Evolutionary conservation across 2,888 invertebrate species (phyloP).

Genomic region (Tipula vernalis): DNA sequence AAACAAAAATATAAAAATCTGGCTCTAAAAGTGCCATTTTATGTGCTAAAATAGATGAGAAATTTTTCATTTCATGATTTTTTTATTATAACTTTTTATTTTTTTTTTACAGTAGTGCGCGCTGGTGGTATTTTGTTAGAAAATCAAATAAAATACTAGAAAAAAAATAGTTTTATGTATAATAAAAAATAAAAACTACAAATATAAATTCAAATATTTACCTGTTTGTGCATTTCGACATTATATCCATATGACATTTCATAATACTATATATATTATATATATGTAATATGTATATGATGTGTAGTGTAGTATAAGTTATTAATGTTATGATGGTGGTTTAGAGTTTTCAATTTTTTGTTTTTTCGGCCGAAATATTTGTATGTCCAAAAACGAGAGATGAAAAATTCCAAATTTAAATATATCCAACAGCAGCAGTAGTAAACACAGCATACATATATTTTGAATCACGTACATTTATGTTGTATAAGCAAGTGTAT

Average conservation of each 20-base stretch:
- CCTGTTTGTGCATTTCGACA: slow-evolving; percentile 97
- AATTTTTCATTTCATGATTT: background rate
- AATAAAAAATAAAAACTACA: background rate
- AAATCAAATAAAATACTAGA: background rate
- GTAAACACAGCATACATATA: background rate
- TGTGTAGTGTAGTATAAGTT: background rate
- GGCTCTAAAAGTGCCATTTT: background rate
- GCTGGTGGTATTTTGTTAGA: background rate
- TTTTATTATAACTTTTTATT: too few relatives aligned
- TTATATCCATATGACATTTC: slow-evolving; percentile 97
- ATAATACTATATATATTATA: slow-evolving; percentile 61
- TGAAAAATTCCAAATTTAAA: background rate
- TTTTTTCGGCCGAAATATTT: background rate
- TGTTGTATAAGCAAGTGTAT: background rate
- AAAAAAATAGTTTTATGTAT: background rate
- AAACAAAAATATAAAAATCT: background rate
- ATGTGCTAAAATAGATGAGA: background rate
- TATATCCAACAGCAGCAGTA: background rate
- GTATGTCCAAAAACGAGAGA: background rate
- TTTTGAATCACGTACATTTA: background rate
- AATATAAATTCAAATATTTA: slow-evolving; percentile 35
- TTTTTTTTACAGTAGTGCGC: background rate
- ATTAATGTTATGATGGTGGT: background rate
- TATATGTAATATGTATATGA: background rate
- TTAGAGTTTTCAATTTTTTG: background rate